Evolutionary conservation across 1,140 invertebrate species (phyloP), one percentile per base, ranked within the genome.

Genomic region (Drosophila dunni): DNA sequence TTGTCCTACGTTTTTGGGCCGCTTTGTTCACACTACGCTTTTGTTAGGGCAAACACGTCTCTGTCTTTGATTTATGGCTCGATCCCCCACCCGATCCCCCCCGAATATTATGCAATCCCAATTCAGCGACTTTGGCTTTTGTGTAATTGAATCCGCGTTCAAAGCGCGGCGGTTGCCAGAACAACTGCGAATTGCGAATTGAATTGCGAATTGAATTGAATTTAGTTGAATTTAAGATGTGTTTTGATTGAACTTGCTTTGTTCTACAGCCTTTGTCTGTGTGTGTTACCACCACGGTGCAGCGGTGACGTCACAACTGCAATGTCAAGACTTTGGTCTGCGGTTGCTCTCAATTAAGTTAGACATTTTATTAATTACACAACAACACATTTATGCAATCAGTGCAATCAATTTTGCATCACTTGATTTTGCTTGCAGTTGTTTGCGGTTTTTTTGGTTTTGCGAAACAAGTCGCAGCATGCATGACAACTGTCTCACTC

Each of bases 321-420:
- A 65, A 63, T 69, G 67, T 82, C 54, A 65, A 79, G 73, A 66
- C 81, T 66, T 63, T 45, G 68, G 65, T 29, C 51, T 86, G 83
- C 56, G 83, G 77, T 80, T 71, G 79, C 17, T 79, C 79, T 80
- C 83, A 89, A 88, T 88, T 88, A 73, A 80, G 66, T 80, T 61
- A 60, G 69, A 83, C 84, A 79, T 88, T 88, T 88, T 83, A 88
- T 88, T 88, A 88, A 88, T 88, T 88, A 84, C 69, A 69, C 60
- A 50, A 42, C 62, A 62, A 53, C 53, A 66, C 58, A 66, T 4
- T 66, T 58, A 66, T 17, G 38, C 56, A 64, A 81, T 81, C 74
- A 46, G 64, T 65, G 61, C 57, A 81, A 81, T 81, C 76, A 81
- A 73, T 79, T 81, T 64, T 73, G 57, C 71, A 79, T 63, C 67